Evolutionary conservation across 2,113 vertebrate species (phyloP), one percentile per base, ranked within the genome.

Genomic region (Chiloscyllium plagiosum): DNA sequence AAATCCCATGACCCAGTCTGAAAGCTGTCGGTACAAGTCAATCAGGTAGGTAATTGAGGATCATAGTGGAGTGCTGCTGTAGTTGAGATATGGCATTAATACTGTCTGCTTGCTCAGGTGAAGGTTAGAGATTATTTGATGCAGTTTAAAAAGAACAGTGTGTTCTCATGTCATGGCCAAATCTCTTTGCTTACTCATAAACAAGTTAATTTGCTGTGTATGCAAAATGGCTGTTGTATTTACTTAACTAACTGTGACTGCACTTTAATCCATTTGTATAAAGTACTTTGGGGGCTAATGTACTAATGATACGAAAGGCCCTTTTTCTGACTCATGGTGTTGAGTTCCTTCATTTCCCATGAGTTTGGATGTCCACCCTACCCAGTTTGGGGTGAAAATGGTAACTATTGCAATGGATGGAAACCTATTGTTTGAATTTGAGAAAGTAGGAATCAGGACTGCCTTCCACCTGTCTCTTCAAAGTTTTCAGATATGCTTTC

Each of bases 161-260:
- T 37, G 56, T 65, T 65, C n/a, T 33, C 61, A 66, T 24, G n/a
- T 22, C n/a, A 5, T 68, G 2, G 33, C n/a, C 61, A 66, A 68
- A 42, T 37, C 37, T 61, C 56, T 93, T 93, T 93, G 56, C 65
- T 93, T 37, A 66, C 65, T 33, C 89, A 2, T 8, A 93, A 66
- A 93, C 89, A 37, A 20, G 33, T 66, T 83, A 12, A 22, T 47
- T 83, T 83, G 37, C 19, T 22, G 61, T 66, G 89, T 68, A 4
- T 65, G 52, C 87, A 92, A 92, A 65, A 92, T n/a, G 87, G 87
- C 86, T 50, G 86, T 56, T 89, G 86, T 56, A 33, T 61, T 65
- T 92, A 56, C 52, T 92, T 61, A 42, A 61, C 37, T 37, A 93
- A 93, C 20, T 37, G 61, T 20, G 61, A 37, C n/a, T 66, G n/a